Evolutionary conservation across 2,113 vertebrate species (phyloP).

Genomic region (Lophura nycthemera): DNA sequence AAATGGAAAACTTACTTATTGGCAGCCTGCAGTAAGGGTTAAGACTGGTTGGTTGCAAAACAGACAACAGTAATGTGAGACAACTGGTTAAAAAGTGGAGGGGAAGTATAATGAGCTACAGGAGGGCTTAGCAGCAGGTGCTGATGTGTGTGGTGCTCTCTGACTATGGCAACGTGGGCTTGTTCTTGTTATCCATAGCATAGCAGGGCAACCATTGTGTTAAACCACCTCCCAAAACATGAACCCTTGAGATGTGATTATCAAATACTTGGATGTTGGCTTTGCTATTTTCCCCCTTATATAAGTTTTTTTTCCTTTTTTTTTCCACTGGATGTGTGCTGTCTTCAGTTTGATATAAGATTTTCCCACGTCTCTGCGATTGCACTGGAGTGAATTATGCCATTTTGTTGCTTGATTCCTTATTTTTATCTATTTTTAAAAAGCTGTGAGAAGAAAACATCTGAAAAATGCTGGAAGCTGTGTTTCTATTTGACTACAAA

Average conservation of each 20-base stretch:
- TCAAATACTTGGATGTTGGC: background rate
- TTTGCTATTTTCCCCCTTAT: background rate
- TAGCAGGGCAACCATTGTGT: background rate
- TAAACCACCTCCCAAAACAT: background rate
- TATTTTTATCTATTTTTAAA: conserved; percentile 32
- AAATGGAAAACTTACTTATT: conserved; percentile 3
- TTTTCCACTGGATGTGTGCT: background rate
- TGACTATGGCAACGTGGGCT: background rate
- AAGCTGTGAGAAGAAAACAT: background rate
- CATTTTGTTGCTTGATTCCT: background rate
- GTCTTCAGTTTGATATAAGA: background rate
- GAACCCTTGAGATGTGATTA: background rate
- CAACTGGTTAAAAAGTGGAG: background rate
- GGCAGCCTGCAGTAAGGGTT: background rate
- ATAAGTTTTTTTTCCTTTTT: background rate
- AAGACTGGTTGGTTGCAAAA: background rate
- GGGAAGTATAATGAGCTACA: conserved; percentile 8
- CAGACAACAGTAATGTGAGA: background rate
- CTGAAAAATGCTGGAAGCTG: conserved; percentile 19
- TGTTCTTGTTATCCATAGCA: background rate
- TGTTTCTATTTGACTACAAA: conserved; percentile 9
- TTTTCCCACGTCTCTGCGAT: conserved; percentile 3
- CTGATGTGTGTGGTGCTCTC: background rate
- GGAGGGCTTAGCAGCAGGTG: conserved; percentile 11
- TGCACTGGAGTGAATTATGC: background rate